Evolutionary conservation across 2,113 vertebrate genomes (phyloP), one percentile per base, ranked within the genome.

Genomic region (Micromys minutus): DNA sequence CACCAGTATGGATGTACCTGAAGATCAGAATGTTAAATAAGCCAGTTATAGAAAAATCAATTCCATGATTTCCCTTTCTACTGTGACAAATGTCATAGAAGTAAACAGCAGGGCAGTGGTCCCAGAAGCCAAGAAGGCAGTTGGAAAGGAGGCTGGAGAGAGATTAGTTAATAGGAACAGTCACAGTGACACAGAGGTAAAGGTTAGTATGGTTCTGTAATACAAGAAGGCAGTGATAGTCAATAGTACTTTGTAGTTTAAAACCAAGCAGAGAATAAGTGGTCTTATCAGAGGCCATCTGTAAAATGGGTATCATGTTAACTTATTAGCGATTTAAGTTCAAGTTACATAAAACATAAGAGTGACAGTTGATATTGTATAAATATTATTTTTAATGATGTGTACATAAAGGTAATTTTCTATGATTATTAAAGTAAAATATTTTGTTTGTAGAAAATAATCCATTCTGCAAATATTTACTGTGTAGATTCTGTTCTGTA

Each of bases 351-450:
- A 86, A 89, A 95, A 7, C 65, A 76, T 91, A 94, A 91, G 72
- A 91, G 50, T 55, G 85, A 36, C 50, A 42, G 17, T 81, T 95
- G 61, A n/a, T 21, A n/a, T 36, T 86, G 26, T 52, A 10, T 94
- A 88, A 93, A 92, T 90, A 84, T 13, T 92, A 87, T 24, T n/a
- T 89, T 93, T 83, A 90, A 90, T 93, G 84, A 74, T 63, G 10
- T 92, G 24, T 87, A 65, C 86, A 90, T 65, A 69, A 85, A 89
- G 87, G 61, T 92, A 63, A 84, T 87, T 87, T 95, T 26, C n/a
- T 47, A 31, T 91, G 29, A 75, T 94, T 77, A 61, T 89, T 92
- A 94, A 93, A 90, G 22, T 84, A 47, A 96, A 86, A 65, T 9
- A 87, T 75, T 84, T 39, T 95, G 4, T 93, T 94, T 93, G 22